Evolutionary conservation across 2,113 vertebrate genomes (phyloP), one percentile per base, ranked within the genome.

Genomic region (Mandrillus leucophaeus): DNA sequence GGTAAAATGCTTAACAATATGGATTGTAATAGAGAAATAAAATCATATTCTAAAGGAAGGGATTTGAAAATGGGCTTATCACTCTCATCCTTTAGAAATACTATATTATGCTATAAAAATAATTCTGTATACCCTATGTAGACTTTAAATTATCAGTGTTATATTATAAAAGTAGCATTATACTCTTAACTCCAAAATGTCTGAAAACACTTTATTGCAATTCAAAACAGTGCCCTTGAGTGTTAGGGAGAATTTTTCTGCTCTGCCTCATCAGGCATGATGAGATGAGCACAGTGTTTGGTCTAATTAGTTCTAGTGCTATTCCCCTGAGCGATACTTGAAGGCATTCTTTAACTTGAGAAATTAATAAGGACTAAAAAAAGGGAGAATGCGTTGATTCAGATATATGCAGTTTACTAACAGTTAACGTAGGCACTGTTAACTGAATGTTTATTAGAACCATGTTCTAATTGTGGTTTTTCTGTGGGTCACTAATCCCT

Each of bases 301-400:
- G 30, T 75, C 97, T 92, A 93, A 96, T 94, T 94, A 76, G 48
- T 88, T 68, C 87, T 45, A 22, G 48, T 52, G 43, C 64, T 87
- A 25, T 90, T 94, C 84, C 80, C 84, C 75, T 80, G 61, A 95
- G 84, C 18, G 11, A 68, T 79, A 88, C 86, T 95, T 68, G 68
- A 98, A 96, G 89, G 64, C 2, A 2, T 93, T 89, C 48, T 92
- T 93, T 93, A 96, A 92, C 80, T 76, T 96, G 61, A 78, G 70
- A 90, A 88, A 95, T 95, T 90, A 97, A 94, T 96, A 93, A 96
- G 43, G 55, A 85, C n/a, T 22, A 73, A 89, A 81, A 83, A 83
- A 40, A 25, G 81, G 57, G 30, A 85, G n/a, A 85, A 86, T 52
- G 38, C 78, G 59, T n/a, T 88, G 38, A 85, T 85, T 90, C 73